Percentiles rank a stretch among this genome's conserved stretches.
phyloP scores from a whole-genome alignment of 2,888 invertebrate genomes.

The Scaptomyza caliginosa region DNA sequence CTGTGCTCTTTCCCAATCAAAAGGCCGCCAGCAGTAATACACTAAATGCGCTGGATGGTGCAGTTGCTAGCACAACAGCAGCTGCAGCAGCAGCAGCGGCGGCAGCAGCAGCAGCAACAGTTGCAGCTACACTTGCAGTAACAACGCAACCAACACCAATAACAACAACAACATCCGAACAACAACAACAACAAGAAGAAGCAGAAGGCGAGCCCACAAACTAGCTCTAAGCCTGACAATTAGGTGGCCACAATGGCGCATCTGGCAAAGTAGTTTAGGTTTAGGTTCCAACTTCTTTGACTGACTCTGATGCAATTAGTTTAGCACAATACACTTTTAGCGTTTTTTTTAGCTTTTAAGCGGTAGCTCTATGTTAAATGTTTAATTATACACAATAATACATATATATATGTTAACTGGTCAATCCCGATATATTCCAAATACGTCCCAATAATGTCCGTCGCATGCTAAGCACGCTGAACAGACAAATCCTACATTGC shows the following conservation, averaged over 20 bases:
- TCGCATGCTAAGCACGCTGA: constrained; percentile 46
- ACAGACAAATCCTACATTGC: constrained; percentile 7
- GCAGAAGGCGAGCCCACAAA: constrained; percentile 44
- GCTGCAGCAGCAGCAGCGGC: constrained; percentile 42
- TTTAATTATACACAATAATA: constrained; percentile 49
- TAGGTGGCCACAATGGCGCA: constrained; percentile 44
- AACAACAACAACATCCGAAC: constrained; percentile 21
- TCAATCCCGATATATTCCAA: constrained; percentile 23
- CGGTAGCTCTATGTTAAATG: constrained; percentile 55
- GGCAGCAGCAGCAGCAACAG: constrained; percentile 31
- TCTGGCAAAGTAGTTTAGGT: constrained; percentile 64
- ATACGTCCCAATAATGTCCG: constrained; percentile 24
- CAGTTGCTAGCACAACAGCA: constrained; percentile 53
- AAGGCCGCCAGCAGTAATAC: constrained; percentile 80
- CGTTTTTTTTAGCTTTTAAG: constrained; percentile 59
- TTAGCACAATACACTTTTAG: constrained; percentile 64
- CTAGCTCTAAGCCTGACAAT: constrained; percentile 69
- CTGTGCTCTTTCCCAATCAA: constrained; percentile 87
- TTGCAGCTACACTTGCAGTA: constrained; percentile 29
- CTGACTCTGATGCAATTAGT: constrained; percentile 79
- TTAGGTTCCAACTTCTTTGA: constrained; percentile 71
- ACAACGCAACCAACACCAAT: constrained; percentile 21
- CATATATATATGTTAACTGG: constrained; percentile 56
- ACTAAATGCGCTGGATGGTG: constrained; percentile 66
- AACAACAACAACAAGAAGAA: constrained; percentile 27